Evolutionary conservation across 2,797 vertebrate species (phyloP).

Genomic region (Huso huso): DNA sequence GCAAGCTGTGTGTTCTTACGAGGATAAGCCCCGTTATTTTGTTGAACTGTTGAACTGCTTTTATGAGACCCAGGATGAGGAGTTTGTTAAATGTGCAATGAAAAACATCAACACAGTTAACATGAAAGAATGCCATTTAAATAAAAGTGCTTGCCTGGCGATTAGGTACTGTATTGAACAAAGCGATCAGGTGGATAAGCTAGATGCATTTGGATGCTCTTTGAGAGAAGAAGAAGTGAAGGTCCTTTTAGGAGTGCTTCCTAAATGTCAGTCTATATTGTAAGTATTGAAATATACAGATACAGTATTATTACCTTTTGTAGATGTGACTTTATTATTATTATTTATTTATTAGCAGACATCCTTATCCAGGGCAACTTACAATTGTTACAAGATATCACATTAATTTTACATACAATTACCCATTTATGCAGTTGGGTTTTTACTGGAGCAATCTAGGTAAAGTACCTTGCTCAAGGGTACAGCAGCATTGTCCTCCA

Average conservation of each 20-base stretch:
- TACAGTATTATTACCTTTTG: too few species aligned
- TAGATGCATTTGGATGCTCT: not conserved
- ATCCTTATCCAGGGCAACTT: too few species aligned
- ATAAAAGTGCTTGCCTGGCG: not conserved
- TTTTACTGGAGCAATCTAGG: too few species aligned
- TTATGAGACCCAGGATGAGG: not conserved
- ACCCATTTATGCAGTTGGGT: too few species aligned
- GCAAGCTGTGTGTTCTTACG: not conserved
- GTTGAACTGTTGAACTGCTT: not conserved
- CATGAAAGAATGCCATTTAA: not conserved
- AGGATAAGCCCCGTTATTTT: not conserved
- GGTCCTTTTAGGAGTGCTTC: not conserved
- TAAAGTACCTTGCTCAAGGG: too few species aligned
- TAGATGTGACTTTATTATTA: too few species aligned
- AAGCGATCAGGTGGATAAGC: not conserved
- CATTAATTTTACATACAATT: too few species aligned
- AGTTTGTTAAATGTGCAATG: constrained; percentile 1
- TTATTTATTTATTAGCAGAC: too few species aligned
- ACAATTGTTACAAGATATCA: too few species aligned
- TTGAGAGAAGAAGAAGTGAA: not conserved
- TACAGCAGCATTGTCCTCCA: too few species aligned
- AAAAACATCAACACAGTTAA: not conserved
- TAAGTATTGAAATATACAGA: not conserved
- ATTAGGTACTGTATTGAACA: constrained; percentile 1
- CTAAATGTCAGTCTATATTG: not conserved